A percentile compares a stretch with the other conserved stretches of the same genome.
These are phyloP conservation scores for Triplophysa tibetana DNA, from an alignment of 2,113 vertebrate species.

Conservation along the genomic window DNA sequence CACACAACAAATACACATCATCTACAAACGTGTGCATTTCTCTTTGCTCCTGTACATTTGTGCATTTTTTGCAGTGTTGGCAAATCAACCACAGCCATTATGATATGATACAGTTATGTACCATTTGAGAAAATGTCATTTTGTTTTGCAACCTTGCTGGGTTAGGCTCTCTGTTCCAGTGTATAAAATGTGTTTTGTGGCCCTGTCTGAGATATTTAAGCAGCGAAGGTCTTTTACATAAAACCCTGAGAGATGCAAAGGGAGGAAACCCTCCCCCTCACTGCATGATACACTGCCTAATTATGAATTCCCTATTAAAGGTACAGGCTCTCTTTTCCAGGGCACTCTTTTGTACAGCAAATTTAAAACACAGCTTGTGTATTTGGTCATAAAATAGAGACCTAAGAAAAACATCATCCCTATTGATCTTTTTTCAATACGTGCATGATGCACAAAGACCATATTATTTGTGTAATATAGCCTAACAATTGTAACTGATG, in stretches of 20 bases:
- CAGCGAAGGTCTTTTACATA: constrained; percentile 45
- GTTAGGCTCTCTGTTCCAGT: not conserved
- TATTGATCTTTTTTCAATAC: not conserved
- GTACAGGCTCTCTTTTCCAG: constrained; percentile 40
- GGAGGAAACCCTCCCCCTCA: constrained; percentile 36
- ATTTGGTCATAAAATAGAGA: not conserved
- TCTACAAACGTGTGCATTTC: not conserved
- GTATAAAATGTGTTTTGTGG: constrained; percentile 12
- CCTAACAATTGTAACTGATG: not conserved
- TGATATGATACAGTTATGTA: not conserved
- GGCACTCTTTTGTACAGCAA: constrained; percentile 2
- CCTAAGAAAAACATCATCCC: not conserved
- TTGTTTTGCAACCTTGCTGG: not conserved
- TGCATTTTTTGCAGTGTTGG: not conserved
- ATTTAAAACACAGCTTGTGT: not conserved
- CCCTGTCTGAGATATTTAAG: constrained; percentile 30
- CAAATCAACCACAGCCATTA: not conserved
- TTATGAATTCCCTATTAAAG: constrained; percentile 57
- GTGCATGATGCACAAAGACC: not conserved
- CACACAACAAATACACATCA: constrained; percentile 21
- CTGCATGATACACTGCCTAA: constrained; percentile 47
- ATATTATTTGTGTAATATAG: not conserved
- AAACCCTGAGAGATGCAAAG: constrained; percentile 47
- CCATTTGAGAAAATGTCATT: not conserved
- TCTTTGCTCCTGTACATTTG: not conserved